Percentiles rank a stretch among this genome's conserved stretches.
These are phyloP conservation scores for Rousettus leschenaultii DNA, from an alignment of 2,113 vertebrate genomes.

Conservation along the genomic window DNA sequence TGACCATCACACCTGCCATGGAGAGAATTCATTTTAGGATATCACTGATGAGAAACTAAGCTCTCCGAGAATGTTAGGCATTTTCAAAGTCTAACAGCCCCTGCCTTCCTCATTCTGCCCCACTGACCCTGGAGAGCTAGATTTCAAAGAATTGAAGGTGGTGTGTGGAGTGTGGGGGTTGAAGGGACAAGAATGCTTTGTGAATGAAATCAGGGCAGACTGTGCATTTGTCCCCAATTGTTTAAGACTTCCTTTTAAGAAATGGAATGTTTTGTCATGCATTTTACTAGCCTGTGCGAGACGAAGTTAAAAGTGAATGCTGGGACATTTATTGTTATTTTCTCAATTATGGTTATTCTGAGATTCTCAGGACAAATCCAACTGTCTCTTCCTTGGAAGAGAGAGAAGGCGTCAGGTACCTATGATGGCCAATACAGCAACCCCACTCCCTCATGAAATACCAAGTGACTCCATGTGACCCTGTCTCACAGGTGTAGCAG, in stretches of 20 bases:
- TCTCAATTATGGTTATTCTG: neutral
- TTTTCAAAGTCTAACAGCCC: too few species aligned
- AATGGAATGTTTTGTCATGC: neutral
- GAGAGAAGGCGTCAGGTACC: neutral
- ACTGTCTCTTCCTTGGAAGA: neutral
- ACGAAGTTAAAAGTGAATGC: neutral
- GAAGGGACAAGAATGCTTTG: neutral
- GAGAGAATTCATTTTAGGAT: rapidly evolving
- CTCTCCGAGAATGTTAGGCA: neutral
- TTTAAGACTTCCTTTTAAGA: neutral
- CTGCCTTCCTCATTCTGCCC: neutral
- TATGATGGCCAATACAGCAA: rapidly evolving
- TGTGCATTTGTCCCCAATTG: rapidly evolving
- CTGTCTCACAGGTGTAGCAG: neutral
- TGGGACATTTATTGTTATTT: neutral
- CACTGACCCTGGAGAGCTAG: neutral
- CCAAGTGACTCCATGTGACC: neutral
- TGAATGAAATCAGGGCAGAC: neutral
- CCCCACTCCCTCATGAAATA: too few species aligned
- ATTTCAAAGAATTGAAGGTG: neutral
- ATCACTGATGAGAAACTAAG: neutral
- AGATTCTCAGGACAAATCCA: neutral
- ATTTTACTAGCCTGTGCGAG: neutral
- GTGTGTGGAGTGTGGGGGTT: rapidly evolving
- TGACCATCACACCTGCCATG: neutral